Conservation (phyloP, 2,113 vertebrate genomes). For the Erythrolamprus reginae region DNA sequence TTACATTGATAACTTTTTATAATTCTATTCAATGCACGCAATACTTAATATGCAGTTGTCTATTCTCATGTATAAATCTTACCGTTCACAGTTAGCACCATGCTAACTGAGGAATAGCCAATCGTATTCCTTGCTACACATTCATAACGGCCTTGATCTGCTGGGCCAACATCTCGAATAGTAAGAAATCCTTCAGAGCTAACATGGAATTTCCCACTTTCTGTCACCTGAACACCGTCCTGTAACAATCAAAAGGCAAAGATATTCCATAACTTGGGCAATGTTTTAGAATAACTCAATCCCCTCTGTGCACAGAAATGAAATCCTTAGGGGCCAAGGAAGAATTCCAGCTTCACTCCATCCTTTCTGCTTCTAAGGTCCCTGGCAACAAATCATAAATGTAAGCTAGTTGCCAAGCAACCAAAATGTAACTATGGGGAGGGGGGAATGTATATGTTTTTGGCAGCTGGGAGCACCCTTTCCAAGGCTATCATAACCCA, state of each 20-base stretch:
- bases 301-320: not conserved
- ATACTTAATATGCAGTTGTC: not conserved
- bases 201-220: conserved; percentile 96
- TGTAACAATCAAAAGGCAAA: conserved; percentile 50
- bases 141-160: conserved; percentile 89
- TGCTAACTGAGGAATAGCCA: conserved; percentile 84
- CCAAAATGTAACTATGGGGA: not conserved
- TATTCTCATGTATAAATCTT: conserved; percentile 35
- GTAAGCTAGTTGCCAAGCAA: not conserved
- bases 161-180: conserved; percentile 87
- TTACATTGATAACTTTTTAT: not conserved
- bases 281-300: not conserved
- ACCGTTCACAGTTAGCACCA: conserved; percentile 94
- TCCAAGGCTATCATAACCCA: not conserved
- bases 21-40: not conserved
- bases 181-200: conserved; percentile 86
- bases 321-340: not conserved
- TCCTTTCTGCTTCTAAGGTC: not conserved
- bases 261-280: not conserved
- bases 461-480: not conserved
- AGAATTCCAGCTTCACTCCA: not conserved
- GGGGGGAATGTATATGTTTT: not conserved
- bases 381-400: not conserved
- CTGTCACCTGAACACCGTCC: conserved; percentile 96
- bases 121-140: conserved; percentile 92